Base-by-base conservation (phyloP, 2,888 invertebrate genomes). In the Pantelozetes paolii region DNA sequence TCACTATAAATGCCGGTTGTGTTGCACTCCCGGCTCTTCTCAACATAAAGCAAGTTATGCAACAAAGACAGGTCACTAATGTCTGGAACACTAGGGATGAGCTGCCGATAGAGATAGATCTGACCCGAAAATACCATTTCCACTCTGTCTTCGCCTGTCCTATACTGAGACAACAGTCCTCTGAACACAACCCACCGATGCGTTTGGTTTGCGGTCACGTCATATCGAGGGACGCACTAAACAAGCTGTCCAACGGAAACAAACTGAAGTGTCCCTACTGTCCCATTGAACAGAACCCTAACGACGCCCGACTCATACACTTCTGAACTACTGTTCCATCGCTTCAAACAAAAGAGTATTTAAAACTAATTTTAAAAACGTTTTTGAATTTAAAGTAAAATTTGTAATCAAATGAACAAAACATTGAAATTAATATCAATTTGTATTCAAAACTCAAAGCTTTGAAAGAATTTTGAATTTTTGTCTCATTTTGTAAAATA, bases 121-220 rank as follows among this genome's bases (percentile, higher is more conserved):
- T 96, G 77, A 96, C 95, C 50, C 86, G 87, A 74, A 93, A 94
- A 77, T 91, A 90, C 80, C 89, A 92, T 78, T 96, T 94, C 83
- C 99, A 99, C 85, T 98, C 97, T 8, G 92, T 97, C 81, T 99
- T 99, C 85, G 96, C 98, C 28, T 99, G 99, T 83, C 99, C 99
- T 11, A 99, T 99, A 80, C 86, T 99, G 76, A 88, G 97, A 73
- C 97, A 97, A 82, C 98, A 98, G 83, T 93, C 94, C 62, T 92
- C 94, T 0, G 94, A 95, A 79, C 88, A 88, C 79, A 99, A 99
- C 86, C 99, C 99, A 74, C 98, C 99, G 20, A 96, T 99, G 90
- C 87, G 94, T 78, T 86, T 99, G 76, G 88, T 92, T 2, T 99
- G 99, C 83, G 99, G 99, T 2, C 99, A 99, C 85, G 97, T 98